Evolutionary conservation across 2,888 invertebrate species (phyloP).

Genomic region (Diarsia rubi): DNA sequence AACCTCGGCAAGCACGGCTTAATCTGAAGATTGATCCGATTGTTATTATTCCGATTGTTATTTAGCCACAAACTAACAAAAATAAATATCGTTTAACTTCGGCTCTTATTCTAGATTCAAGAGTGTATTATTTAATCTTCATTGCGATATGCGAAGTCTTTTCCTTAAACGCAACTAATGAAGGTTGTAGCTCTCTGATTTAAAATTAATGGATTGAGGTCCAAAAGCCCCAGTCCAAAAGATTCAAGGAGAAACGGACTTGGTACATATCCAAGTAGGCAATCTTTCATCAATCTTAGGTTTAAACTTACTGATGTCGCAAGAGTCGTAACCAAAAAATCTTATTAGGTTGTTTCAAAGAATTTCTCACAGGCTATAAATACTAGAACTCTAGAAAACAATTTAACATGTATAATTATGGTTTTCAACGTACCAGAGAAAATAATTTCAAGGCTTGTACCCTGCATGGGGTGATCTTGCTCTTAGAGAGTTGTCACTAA

Average conservation of each 20-base stretch:
- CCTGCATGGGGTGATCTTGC: too few relatives aligned
- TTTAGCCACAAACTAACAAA: too few relatives aligned
- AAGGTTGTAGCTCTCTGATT: conserved; percentile 1
- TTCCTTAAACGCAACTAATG: background rate
- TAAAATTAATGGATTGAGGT: conserved; percentile 17
- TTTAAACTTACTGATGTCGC: conserved; percentile 7
- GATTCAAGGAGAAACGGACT: background rate
- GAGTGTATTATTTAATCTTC: too few relatives aligned
- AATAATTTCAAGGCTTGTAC: too few relatives aligned
- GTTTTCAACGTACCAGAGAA: background rate
- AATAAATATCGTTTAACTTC: too few relatives aligned
- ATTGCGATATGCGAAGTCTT: background rate
- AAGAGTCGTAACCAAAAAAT: background rate
- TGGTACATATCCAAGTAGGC: background rate
- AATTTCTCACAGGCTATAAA: background rate
- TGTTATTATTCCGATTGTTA: too few relatives aligned
- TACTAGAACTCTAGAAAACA: too few relatives aligned
- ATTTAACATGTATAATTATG: background rate
- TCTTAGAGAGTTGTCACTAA: too few relatives aligned
- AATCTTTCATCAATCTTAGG: conserved; percentile 4
- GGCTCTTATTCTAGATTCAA: too few relatives aligned
- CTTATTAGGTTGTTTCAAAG: background rate
- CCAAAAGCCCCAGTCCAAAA: background rate
- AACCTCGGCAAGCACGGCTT: too few relatives aligned
- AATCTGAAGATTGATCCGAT: too few relatives aligned